Evolutionary conservation across 2,113 vertebrate species (phyloP).

Genomic region (Podarcis muralis): DNA sequence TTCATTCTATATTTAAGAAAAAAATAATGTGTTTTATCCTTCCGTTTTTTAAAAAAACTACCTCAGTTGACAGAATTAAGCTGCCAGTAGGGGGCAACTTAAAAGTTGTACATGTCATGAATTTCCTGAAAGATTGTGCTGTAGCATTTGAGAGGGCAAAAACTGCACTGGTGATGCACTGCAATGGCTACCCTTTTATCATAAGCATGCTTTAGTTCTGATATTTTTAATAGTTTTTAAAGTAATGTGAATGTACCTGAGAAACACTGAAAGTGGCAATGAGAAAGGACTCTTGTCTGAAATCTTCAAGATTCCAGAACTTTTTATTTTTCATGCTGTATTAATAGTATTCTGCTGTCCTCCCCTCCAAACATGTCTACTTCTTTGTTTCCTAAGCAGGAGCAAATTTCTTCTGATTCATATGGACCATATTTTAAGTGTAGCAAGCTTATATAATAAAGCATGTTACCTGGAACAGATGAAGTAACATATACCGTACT

Average conservation of each 20-base stretch:
- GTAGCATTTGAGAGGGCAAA: slow-evolving; percentile 65
- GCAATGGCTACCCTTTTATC: slow-evolving; percentile 48
- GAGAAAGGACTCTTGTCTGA: slow-evolving; percentile 69
- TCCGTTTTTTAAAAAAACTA: slow-evolving; percentile 69
- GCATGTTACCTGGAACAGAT: slow-evolving; percentile 30
- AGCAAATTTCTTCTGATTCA: slow-evolving; percentile 68
- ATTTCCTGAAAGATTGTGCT: slow-evolving; percentile 67
- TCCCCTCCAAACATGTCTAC: not conserved
- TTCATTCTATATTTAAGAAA: slow-evolving; percentile 40
- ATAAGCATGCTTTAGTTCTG: slow-evolving; percentile 67
- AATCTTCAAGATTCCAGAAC: slow-evolving; percentile 74
- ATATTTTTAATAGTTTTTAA: slow-evolving; percentile 64
- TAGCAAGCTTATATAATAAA: slow-evolving; percentile 42
- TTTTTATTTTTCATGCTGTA: slow-evolving; percentile 76
- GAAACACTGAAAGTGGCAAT: slow-evolving; percentile 63
- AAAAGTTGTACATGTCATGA: slow-evolving; percentile 64
- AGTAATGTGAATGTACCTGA: slow-evolving; percentile 71
- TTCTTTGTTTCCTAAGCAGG: slow-evolving; percentile 69
- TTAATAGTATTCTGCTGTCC: slow-evolving; percentile 68
- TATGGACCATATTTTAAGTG: slow-evolving; percentile 55
- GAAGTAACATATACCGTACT: slow-evolving; percentile 56
- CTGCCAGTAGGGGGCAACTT: slow-evolving; percentile 69
- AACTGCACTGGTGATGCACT: slow-evolving; percentile 20
- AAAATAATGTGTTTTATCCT: slow-evolving; percentile 38
- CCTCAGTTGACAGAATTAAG: slow-evolving; percentile 79